Percentiles rank a stretch among this genome's conserved stretches.
These are phyloP conservation scores for Rhinichthys osculus DNA, from an alignment of 2,797 vertebrate genomes.

Conservation along the genomic window DNA sequence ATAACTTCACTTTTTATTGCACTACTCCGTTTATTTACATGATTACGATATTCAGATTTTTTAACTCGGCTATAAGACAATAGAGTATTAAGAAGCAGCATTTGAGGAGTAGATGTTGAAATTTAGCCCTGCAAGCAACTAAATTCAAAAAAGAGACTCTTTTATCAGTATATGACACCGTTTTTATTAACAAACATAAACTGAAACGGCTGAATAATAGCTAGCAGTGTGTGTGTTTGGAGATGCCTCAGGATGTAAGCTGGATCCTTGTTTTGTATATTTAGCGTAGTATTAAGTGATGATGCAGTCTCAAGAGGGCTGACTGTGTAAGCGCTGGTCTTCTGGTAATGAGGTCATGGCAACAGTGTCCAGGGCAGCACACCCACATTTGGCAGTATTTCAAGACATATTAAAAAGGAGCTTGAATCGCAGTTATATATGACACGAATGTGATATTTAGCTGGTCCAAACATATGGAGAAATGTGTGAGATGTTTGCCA, in stretches of 20 bases:
- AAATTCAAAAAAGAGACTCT: not conserved
- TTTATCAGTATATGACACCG: not conserved
- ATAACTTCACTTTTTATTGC: not conserved
- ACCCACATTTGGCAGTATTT: slow-evolving; percentile 53
- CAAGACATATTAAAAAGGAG: slow-evolving; percentile 31
- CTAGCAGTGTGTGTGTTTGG: slow-evolving; percentile 20
- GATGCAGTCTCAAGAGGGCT: slow-evolving; percentile 44
- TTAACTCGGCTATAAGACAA: not conserved
- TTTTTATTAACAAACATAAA: slow-evolving; percentile 11
- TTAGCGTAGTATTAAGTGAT: slow-evolving; percentile 54
- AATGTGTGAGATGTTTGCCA: not conserved
- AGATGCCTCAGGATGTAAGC: slow-evolving; percentile 29
- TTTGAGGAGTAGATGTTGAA: not conserved
- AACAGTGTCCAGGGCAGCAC: slow-evolving; percentile 58
- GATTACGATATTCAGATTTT: not conserved
- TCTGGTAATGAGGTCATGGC: slow-evolving; percentile 63
- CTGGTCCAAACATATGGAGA: not conserved
- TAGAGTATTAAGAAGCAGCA: not conserved
- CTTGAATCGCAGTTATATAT: not conserved
- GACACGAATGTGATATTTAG: not conserved
- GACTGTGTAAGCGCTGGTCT: slow-evolving; percentile 60
- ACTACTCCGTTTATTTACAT: not conserved
- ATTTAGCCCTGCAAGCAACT: not conserved
- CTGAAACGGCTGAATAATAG: not conserved
- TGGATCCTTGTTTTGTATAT: slow-evolving; percentile 60